These are phyloP conservation scores for Syngnathoides biaculeatus DNA, from an alignment of 2,113 vertebrate genomes.

Conservation along the genomic window DNA sequence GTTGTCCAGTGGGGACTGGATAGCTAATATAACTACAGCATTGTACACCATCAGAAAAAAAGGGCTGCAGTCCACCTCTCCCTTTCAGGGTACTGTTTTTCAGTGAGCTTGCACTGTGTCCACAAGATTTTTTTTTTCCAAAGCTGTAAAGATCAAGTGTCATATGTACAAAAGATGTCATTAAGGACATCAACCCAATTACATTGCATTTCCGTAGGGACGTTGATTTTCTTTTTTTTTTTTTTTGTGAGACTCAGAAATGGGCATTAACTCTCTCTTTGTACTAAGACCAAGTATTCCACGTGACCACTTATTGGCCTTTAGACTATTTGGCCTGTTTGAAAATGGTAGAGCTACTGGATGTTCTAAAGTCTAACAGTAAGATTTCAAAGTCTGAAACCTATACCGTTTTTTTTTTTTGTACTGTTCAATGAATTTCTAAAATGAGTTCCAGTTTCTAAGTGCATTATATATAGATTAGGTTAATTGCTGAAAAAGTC, in stretches of 20 bases:
- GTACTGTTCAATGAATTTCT: neutral
- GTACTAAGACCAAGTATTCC: no score
- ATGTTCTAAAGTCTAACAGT: neutral
- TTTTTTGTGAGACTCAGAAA: no score
- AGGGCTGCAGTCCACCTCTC: neutral
- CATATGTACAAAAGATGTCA: neutral
- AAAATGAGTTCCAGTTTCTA: no score
- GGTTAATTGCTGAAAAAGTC: neutral
- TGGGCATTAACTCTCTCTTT: no score
- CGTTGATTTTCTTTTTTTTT: no score
- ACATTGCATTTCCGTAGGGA: no score
- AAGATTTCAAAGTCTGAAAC: neutral
- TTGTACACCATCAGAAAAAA: neutral
- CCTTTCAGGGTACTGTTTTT: neutral
- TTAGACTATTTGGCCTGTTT: no score
- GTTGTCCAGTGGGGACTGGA: conserved; percentile 10
- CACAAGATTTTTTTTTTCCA: neutral
- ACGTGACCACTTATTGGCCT: no score
- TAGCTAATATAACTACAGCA: conserved; percentile 1
- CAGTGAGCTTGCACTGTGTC: neutral
- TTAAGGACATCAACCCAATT: neutral
- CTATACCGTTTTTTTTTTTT: neutral
- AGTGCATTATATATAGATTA: neutral
- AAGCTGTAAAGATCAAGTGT: neutral
- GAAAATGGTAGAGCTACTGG: no score